Evolutionary conservation across 2,888 invertebrate species (phyloP), one percentile per base, ranked within the genome.

Genomic region (Cryptus viduatorius): DNA sequence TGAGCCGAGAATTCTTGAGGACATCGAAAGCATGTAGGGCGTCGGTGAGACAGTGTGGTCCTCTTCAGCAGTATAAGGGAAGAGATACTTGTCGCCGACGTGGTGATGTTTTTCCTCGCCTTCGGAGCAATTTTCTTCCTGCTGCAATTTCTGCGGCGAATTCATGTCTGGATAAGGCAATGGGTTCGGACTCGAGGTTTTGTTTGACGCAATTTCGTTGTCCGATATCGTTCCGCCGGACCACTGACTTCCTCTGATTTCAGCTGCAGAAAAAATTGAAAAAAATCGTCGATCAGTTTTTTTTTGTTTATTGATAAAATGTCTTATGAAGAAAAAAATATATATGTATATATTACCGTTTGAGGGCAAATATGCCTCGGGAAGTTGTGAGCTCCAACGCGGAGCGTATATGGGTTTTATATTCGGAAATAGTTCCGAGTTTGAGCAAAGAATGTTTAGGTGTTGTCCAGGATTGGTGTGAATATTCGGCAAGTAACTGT

Each of bases 161-260:
- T 88, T 96, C 73, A 97, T 95, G 91, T 97, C 97, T 0, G 97
- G 97, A 94, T 96, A 96, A n/a, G 97, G 97, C 87, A 96, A 89
- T 1, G 96, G 96, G 89, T 97, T 96, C 0, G 97, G 97, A 46
- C 96, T 96, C 80, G 94, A 95, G 1, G 95, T 95, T 92, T 92
- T 96, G 94, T 82, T 95, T 93, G 94, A 94, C 79, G 95, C 95
- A 46, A 95, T 95, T 89, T 97, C 97, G 90, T 96, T 96, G 91
- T 97, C 97, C 0, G 97, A 97, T 7, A 96, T 96, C 0, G 97
- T 97, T 87, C 97, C 97, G 80, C 96, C 97, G 0, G 97, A 97
- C 97, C 97, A 97, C 48, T 97, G 95, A 19, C 96, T 93, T 16
- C 91, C 92, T 0, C 93, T 91, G 3, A 90, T 91, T 64, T 94